Evolutionary conservation across 2,113 vertebrate genomes (phyloP).

Genomic region (Cyanoliseus patagonus): DNA sequence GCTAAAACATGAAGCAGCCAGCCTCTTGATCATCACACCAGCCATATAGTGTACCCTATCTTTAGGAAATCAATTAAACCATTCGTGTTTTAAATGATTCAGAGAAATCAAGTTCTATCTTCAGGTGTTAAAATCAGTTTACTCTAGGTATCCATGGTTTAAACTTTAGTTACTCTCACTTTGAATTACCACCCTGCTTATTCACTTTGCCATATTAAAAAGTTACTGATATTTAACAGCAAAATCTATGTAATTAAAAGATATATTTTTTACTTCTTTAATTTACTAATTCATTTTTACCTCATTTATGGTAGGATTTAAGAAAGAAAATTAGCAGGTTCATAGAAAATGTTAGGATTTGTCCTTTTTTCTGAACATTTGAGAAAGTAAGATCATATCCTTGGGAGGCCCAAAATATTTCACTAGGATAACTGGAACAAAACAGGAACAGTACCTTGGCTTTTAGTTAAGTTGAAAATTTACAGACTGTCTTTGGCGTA

Average conservation of each 20-base stretch:
- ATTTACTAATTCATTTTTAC: not conserved
- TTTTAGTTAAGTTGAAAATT: not conserved
- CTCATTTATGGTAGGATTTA: not conserved
- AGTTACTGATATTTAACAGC: not conserved
- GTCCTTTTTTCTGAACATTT: not conserved
- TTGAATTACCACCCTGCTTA: not conserved
- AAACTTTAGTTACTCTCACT: not conserved
- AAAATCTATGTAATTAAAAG: not conserved
- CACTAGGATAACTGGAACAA: not conserved
- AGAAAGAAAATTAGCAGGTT: not conserved
- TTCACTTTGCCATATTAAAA: not conserved
- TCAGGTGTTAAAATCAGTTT: not conserved
- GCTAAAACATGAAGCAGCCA: not conserved
- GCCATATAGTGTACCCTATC: not conserved
- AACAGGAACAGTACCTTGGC: not conserved
- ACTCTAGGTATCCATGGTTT: not conserved
- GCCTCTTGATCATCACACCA: not conserved
- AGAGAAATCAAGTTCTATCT: not conserved
- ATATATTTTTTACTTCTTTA: not conserved
- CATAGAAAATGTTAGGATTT: not conserved
- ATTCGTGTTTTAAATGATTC: not conserved
- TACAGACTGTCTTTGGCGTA: not conserved
- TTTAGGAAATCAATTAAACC: not conserved
- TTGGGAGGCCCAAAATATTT: not conserved
- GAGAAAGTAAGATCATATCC: not conserved